Evolutionary conservation across 2,797 vertebrate species (phyloP), one percentile per base, ranked within the genome.

Genomic region (Clamator glandarius): DNA sequence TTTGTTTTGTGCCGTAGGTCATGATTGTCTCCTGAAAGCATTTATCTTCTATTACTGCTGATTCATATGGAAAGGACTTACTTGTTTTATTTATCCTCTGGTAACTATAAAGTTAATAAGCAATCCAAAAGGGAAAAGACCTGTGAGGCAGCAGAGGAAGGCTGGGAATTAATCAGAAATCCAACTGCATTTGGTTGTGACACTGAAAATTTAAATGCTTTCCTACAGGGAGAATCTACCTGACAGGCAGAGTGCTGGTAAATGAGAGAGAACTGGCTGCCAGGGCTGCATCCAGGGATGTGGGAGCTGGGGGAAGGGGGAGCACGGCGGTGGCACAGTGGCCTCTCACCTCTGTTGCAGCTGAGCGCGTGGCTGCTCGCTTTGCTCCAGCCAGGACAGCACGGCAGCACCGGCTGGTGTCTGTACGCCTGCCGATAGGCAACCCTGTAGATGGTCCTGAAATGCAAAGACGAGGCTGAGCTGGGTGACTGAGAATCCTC

Each of bases 381-480:
- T 57, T 98, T 97, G 82, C 95, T 95, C 99, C 99, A 99, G 44
- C 99, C 99, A 0, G 99, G 99, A 84, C 99, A 99, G 97, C 99
- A 99, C 1, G 98, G 93, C 2, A 87, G 97, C 6, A 1, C 4
- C 1, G 96, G 95, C 81, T 96, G 79, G 10, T 86, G 96, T 52
- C 92, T 97, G 63, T 96, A 98, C 48, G 96, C 98, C 95, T 97
- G 98, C 73, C 98, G 97, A 96, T 99, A 99, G 41, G 98, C 98
- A 7, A 98, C 98, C 36, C 82, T 98, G 88, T 99, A 99, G 89
- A 98, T 96, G 6, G 99, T 99, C 95, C 99, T 99, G 96, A 50
- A 88, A 78, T 4, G 12, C 91, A 51, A 79, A 36, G 16, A 29
- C 0, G 20, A 61, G 36, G 70, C 84, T 94, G n/a, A 90, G 83